Conservation (phyloP, 2,797 vertebrate genomes). For the Fratercula arctica region DNA sequence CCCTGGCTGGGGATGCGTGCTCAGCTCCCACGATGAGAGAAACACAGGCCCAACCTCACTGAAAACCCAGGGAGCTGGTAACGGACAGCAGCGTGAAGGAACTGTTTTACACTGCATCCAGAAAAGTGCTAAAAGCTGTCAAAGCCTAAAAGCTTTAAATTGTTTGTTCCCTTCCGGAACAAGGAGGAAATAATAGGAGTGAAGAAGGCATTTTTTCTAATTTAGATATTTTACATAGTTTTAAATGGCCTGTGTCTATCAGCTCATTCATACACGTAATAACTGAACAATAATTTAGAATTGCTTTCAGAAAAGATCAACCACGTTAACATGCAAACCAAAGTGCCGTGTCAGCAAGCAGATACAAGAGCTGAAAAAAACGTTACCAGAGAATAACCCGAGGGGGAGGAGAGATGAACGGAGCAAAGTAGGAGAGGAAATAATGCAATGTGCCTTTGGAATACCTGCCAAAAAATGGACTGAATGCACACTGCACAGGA, state of each 20-base stretch:
- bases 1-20: neutral
- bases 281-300: slow-evolving; percentile 38
- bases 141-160: slow-evolving; percentile 33
- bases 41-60: neutral
- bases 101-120: neutral
- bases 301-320: slow-evolving; percentile 50
- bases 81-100: slow-evolving; percentile 8
- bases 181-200: neutral
- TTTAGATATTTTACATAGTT: neutral
- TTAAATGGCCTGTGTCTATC: neutral
- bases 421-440: slow-evolving; percentile 27
- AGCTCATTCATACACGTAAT: neutral
- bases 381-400: slow-evolving; percentile 32
- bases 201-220: neutral
- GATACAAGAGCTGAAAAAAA: slow-evolving; percentile 36
- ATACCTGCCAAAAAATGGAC: slow-evolving; percentile 52
- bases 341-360: slow-evolving; percentile 44
- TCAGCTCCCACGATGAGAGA: neutral
- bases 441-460: neutral
- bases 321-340: slow-evolving; percentile 15
- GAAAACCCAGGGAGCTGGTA: neutral
- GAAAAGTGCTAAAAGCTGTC: slow-evolving; percentile 8
- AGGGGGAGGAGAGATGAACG: neutral
- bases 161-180: neutral
- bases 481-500: slow-evolving; percentile 10